Evolutionary conservation across 2,888 invertebrate species (phyloP), one percentile per base, ranked within the genome.

Genomic region (Lasius platythorax): DNA sequence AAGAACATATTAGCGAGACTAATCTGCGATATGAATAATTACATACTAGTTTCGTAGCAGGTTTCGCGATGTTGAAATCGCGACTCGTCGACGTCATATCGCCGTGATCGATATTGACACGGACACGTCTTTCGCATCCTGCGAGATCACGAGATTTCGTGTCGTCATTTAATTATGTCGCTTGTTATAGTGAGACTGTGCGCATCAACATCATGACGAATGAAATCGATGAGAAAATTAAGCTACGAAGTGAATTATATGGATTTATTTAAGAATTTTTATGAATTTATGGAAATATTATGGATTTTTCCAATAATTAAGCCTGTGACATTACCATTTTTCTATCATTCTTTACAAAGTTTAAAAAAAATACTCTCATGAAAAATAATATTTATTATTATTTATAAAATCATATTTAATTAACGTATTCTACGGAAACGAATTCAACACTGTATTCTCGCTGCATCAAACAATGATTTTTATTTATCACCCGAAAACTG

Each of bases 111-210:
- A 81, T 81, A 81, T 73, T 81, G 68, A 81, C 33, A 33, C 33
- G 23, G 23, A 79, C 50, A n/a, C 30, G 46, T 81, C 79, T 72
- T 81, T 81, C 37, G 61, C 46, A 58, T 78, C 58, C 56, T 43
- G 79, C 61, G 61, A 73, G 72, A 81, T 81, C 79, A 50, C 46
- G 73, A 81, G 79, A 81, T 81, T 81, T 81, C 79, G 79, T 63
- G 61, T 50, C 46, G 79, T 72, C 79, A 73, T 81, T 81, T 81
- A 81, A 73, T 81, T 81, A 73, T 63, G 37, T 61, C 46, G 73
- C 46, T 73, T 72, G 72, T 81, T 81, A 50, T 37, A 18, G n/a
- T 18, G 72, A 63, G n/a, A 79, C 18, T n/a, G 53, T 8, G 66
- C 68, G 78, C 56, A 58, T 68, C 53, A 70, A 30, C 33, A 68